phyloP scores from a whole-genome alignment of 2,888 invertebrate species.

The Melanostoma scalare region DNA sequence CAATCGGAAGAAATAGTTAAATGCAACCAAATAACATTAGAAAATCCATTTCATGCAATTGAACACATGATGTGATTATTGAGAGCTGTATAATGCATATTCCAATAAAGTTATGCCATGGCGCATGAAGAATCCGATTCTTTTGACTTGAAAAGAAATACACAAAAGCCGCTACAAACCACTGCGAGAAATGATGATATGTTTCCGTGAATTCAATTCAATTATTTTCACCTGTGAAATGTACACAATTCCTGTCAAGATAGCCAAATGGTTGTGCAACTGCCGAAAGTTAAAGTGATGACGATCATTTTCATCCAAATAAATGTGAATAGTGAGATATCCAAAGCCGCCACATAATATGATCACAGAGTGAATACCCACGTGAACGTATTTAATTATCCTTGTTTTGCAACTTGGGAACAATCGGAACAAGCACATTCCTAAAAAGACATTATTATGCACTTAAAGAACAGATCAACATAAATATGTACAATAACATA shows the following conservation, averaged over 20 bases:
- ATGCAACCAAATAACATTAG: background rate
- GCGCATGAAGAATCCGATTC: conserved; percentile 30
- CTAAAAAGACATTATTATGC: conserved; percentile 6
- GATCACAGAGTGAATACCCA: conserved; percentile 16
- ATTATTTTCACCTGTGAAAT: conserved; percentile 21
- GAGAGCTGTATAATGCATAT: conserved; percentile 32
- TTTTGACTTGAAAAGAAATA: conserved; percentile 20
- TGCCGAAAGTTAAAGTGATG: conserved; percentile 5
- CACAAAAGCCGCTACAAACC: conserved; percentile 7
- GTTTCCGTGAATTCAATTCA: background rate
- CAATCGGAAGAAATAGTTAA: background rate
- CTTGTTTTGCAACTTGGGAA: conserved; percentile 19
- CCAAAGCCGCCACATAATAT: conserved; percentile 1
- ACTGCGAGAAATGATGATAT: conserved; percentile 2
- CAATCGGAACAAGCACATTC: conserved; percentile 52
- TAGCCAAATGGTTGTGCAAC: conserved; percentile 20
- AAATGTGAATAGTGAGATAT: conserved; percentile 5
- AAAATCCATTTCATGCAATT: conserved; percentile 21
- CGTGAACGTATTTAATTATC: conserved; percentile 30
- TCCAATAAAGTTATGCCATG: conserved; percentile 44
- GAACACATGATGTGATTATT: conserved; percentile 22
- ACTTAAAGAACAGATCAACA: background rate
- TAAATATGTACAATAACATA: background rate
- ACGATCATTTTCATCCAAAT: background rate
- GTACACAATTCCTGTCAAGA: conserved; percentile 6